These are phyloP conservation scores for Corella eumyota DNA, from an alignment of 23 tunicate genomes.

Conservation along the genomic window DNA sequence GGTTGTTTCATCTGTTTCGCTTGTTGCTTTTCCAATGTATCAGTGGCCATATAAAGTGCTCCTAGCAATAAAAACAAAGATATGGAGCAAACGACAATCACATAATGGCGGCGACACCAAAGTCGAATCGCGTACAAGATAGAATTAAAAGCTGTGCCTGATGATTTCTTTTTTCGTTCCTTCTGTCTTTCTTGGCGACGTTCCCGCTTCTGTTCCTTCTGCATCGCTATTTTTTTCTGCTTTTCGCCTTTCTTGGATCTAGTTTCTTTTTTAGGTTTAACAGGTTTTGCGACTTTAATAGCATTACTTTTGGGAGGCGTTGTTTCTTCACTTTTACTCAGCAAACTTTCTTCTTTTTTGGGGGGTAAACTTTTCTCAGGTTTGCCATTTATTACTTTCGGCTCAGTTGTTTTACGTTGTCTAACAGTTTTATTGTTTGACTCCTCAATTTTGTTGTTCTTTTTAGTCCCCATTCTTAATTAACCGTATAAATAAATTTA, in stretches of 20 bases:
- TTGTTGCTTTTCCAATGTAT: constrained; percentile 13
- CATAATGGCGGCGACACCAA: constrained; percentile 18
- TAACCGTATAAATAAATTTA: too few species aligned
- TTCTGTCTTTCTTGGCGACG: constrained; percentile 13
- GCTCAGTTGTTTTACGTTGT: too few species aligned
- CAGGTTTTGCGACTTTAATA: not conserved
- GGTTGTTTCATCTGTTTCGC: constrained; percentile 1
- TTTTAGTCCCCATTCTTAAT: too few species aligned
- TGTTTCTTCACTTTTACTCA: too few species aligned
- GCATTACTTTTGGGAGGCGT: too few species aligned
- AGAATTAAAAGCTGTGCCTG: not conserved
- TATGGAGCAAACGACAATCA: constrained; percentile 1
- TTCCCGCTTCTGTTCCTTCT: constrained; percentile 11
- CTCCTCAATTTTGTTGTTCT: too few species aligned
- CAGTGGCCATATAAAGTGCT: constrained; percentile 27
- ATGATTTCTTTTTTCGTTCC: constrained; percentile 5
- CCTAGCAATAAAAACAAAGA: constrained; percentile 4
- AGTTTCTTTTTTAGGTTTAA: not conserved
- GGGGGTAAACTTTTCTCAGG: too few species aligned
- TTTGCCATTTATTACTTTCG: too few species aligned
- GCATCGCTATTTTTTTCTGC: not conserved
- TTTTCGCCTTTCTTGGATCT: not conserved
- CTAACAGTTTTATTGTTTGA: too few species aligned
- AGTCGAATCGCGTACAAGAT: constrained; percentile 2
- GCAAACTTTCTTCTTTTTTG: too few species aligned